Percentiles rank a stretch among this genome's conserved stretches.
phyloP scores from a whole-genome alignment of 2,797 vertebrate genomes.

The Chelonia mydas region DNA sequence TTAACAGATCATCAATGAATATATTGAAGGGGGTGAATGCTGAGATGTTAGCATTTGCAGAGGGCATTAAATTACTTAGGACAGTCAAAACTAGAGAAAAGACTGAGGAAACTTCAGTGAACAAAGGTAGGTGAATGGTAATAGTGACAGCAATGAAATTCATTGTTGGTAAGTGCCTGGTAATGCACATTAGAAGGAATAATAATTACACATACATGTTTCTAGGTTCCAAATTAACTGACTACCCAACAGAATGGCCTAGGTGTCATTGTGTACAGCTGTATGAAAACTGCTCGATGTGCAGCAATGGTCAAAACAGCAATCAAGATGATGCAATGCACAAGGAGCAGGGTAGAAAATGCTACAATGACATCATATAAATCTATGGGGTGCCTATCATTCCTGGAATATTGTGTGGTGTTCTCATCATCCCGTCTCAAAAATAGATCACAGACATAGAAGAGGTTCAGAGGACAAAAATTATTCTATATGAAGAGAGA shows the following conservation, averaged over 20 bases:
- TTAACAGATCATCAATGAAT: background rate
- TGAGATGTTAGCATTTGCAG: background rate
- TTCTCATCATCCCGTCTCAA: background rate
- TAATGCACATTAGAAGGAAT: background rate
- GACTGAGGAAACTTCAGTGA: background rate
- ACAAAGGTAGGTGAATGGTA: background rate
- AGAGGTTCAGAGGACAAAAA: background rate
- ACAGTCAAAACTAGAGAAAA: background rate
- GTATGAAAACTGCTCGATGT: background rate
- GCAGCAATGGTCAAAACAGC: background rate
- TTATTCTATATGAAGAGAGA: background rate
- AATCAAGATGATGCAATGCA: background rate
- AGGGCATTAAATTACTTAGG: background rate
- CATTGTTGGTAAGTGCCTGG: background rate
- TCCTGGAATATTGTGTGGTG: background rate
- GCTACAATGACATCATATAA: too few species aligned
- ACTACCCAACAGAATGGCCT: background rate
- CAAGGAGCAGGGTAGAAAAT: background rate
- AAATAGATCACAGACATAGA: background rate
- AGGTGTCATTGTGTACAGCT: background rate
- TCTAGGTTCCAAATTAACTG: background rate
- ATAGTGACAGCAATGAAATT: background rate
- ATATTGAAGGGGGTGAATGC: background rate
- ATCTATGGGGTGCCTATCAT: background rate
- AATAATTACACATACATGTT: background rate